Conservation (phyloP, 2,113 vertebrate genomes). For the Arothron firmamentum region DNA sequence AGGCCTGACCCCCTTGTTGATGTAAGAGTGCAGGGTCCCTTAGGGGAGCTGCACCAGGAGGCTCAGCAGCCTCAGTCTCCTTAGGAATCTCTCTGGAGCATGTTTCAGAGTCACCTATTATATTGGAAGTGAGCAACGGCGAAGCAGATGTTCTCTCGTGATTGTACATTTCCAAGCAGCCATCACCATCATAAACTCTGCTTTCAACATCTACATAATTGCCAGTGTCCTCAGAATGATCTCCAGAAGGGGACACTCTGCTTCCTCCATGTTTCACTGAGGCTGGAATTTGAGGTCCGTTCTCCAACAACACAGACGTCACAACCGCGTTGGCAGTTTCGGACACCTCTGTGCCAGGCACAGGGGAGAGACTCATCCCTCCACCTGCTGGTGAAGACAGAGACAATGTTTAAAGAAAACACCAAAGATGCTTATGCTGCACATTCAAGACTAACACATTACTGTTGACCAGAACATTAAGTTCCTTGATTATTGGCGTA, state of each 20-base stretch:
- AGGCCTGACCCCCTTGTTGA: constrained; percentile 12
- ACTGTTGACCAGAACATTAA: too few species aligned
- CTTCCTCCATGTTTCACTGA: constrained; percentile 47
- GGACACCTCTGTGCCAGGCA: constrained; percentile 69
- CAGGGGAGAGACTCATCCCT: constrained; percentile 80
- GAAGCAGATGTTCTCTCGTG: constrained; percentile 27
- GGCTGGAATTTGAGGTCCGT: constrained; percentile 38
- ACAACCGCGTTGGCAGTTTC: constrained; percentile 68
- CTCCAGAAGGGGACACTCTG: constrained; percentile 37
- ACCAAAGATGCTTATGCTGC: background rate
- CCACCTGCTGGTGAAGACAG: constrained; percentile 61
- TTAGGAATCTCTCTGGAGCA: constrained; percentile 28
- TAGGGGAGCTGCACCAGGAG: constrained; percentile 25
- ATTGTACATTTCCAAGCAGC: constrained; percentile 18
- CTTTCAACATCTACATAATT: constrained; percentile 35
- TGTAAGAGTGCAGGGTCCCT: constrained; percentile 38
- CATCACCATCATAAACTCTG: constrained; percentile 22
- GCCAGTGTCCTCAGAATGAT: constrained; percentile 36
- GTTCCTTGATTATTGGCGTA: too few species aligned
- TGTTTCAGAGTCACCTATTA: constrained; percentile 13
- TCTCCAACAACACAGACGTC: constrained; percentile 48
- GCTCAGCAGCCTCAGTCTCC: constrained; percentile 15
- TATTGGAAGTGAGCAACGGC: constrained; percentile 21
- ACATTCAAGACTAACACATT: too few species aligned
- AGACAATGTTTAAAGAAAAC: background rate